A percentile compares a stretch with the other conserved stretches of the same genome.
phyloP scores from a whole-genome alignment of 2,888 invertebrate genomes.

The Pheosia gnoma region DNA sequence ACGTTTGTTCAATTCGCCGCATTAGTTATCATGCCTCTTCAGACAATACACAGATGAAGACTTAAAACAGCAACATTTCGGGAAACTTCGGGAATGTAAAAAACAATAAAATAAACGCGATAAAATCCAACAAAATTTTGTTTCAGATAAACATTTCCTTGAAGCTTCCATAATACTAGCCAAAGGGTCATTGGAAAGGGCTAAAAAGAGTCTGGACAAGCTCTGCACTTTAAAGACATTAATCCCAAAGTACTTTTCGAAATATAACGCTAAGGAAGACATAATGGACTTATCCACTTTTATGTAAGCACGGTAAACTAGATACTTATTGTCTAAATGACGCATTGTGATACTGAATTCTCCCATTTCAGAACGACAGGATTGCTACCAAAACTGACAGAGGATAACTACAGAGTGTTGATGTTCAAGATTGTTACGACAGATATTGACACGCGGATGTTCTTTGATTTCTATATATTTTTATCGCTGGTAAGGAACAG shows the following conservation, averaged over 20 bases:
- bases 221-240: conserved; percentile 35
- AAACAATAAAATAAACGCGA: too few species aligned
- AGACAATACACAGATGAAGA: too few species aligned
- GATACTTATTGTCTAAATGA: not conserved
- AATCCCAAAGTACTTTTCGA: conserved; percentile 4
- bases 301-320: not conserved
- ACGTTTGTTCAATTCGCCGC: too few species aligned
- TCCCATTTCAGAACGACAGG: not conserved
- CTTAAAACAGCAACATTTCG: too few species aligned
- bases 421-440: not conserved
- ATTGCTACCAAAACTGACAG: not conserved
- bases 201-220: conserved; percentile 39
- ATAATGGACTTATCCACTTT: not conserved
- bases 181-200: conserved; percentile 44
- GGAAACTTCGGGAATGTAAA: too few species aligned
- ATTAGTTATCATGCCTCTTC: too few species aligned
- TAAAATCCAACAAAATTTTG: not conserved
- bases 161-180: conserved; percentile 37
- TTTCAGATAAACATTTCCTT: conserved; percentile 30
- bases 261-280: not conserved
- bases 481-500: not conserved
- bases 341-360: not conserved
- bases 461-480: not conserved
- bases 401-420: not conserved
- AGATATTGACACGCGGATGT: not conserved